These are phyloP conservation scores for Plemyria rubiginata DNA, from an alignment of 2,888 invertebrate genomes.

Conservation along the genomic window DNA sequence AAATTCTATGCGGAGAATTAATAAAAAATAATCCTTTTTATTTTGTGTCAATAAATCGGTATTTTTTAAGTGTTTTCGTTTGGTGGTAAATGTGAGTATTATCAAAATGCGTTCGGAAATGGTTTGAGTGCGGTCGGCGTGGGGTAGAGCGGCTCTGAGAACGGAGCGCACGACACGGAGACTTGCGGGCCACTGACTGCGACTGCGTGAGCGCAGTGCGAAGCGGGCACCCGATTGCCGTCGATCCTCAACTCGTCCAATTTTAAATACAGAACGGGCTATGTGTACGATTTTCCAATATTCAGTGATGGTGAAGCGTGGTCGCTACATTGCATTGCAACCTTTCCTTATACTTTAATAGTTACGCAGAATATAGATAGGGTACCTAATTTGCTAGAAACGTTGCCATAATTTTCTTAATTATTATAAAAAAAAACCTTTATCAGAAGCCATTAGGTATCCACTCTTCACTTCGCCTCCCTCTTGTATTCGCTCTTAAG, in stretches of 20 bases:
- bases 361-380: background rate
- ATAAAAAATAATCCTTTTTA: conserved; percentile 54
- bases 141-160: conserved; percentile 61
- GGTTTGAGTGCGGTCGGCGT: conserved; percentile 59
- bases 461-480: no score
- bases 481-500: no score
- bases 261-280: conserved; percentile 71
- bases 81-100: conserved; percentile 36
- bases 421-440: no score
- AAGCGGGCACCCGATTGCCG: conserved; percentile 58
- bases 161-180: conserved; percentile 77
- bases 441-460: no score
- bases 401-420: no score
- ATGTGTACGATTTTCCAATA: conserved; percentile 67
- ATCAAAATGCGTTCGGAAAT: conserved; percentile 65
- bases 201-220: conserved; percentile 71
- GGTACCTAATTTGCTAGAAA: no score
- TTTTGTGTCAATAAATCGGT: conserved; percentile 55
- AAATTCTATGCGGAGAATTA: conserved; percentile 51
- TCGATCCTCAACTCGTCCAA: conserved; percentile 68
- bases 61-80: conserved; percentile 44
- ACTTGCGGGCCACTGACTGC: conserved; percentile 78
- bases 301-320: conserved; percentile 37
- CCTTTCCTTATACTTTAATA: conserved; percentile 8
- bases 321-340: conserved; percentile 11